phyloP scores from a whole-genome alignment of 2,888 invertebrate genomes.

The Priocnemis perturbator region DNA sequence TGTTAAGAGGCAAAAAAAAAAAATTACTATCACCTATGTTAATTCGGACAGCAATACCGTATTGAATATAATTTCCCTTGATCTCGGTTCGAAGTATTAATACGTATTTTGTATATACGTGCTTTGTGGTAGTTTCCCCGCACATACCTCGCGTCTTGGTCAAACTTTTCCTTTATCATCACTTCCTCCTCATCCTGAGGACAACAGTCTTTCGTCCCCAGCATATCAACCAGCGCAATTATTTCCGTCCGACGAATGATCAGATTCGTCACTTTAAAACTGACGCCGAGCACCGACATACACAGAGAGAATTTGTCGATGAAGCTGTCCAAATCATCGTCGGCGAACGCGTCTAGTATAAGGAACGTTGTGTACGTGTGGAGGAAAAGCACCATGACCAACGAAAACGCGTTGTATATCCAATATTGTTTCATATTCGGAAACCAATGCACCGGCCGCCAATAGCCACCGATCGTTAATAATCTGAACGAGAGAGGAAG shows the following conservation, averaged over 20 bases:
- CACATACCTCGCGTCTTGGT: slow-evolving; percentile 42
- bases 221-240: slow-evolving; percentile 35
- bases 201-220: slow-evolving; percentile 29
- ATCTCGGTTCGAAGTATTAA: no score
- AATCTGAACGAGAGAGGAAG: not conserved
- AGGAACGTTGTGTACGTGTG: slow-evolving; percentile 12
- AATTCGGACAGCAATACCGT: no score
- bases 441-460: slow-evolving; percentile 38
- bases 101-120: no score
- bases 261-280: slow-evolving; percentile 47
- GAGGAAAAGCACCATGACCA: slow-evolving; percentile 23
- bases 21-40: not conserved
- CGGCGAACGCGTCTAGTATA: slow-evolving; percentile 31
- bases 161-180: slow-evolving; percentile 40
- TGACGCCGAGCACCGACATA: slow-evolving; percentile 49
- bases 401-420: slow-evolving; percentile 35
- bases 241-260: slow-evolving; percentile 37
- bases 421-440: slow-evolving; percentile 31
- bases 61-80: no score
- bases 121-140: no score
- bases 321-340: slow-evolving; percentile 34
- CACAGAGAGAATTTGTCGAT: slow-evolving; percentile 49
- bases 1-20: not conserved
- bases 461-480: slow-evolving; percentile 21
- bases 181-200: slow-evolving; percentile 39